phyloP scores from a whole-genome alignment of 1,140 invertebrate genomes.

The Nephila pilipes region DNA sequence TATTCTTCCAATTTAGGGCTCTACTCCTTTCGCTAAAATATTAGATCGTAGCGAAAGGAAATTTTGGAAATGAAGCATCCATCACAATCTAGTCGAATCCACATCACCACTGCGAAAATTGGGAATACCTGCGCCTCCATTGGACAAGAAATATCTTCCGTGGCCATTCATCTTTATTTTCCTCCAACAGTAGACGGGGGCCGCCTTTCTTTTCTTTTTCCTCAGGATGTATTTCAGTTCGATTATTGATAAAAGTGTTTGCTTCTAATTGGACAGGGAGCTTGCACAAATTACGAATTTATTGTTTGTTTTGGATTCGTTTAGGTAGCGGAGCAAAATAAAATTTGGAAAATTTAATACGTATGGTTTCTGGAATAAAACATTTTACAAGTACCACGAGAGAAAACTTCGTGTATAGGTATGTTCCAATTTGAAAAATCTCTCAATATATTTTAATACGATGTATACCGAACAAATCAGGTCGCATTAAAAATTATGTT shows the following conservation, averaged over 20 bases:
- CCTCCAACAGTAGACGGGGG: background rate
- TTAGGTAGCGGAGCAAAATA: background rate
- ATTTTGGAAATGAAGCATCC: conserved; percentile 56
- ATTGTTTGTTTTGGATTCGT: too few species aligned
- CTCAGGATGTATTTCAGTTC: background rate
- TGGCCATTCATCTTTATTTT: conserved; percentile 28
- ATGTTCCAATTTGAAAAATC: too few species aligned
- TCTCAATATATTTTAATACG: too few species aligned
- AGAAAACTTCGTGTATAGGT: too few species aligned
- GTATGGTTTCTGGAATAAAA: too few species aligned
- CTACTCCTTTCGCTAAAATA: conserved; percentile 40
- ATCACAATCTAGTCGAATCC: conserved; percentile 60
- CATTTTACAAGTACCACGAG: too few species aligned
- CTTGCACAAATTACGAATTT: background rate
- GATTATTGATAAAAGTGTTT: conserved; percentile 21
- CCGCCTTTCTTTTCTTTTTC: background rate
- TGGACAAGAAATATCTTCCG: conserved; percentile 38
- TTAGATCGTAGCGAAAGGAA: background rate
- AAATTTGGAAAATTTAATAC: too few species aligned
- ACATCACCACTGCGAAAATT: conserved; percentile 25
- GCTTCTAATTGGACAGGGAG: conserved; percentile 7
- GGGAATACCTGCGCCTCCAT: background rate
- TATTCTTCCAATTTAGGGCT: conserved; percentile 21
- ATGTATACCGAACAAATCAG: too few species aligned
- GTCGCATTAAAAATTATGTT: too few species aligned